These are phyloP conservation scores for Lycia hirtaria DNA, from an alignment of 2,888 invertebrate species.

Conservation along the genomic window DNA sequence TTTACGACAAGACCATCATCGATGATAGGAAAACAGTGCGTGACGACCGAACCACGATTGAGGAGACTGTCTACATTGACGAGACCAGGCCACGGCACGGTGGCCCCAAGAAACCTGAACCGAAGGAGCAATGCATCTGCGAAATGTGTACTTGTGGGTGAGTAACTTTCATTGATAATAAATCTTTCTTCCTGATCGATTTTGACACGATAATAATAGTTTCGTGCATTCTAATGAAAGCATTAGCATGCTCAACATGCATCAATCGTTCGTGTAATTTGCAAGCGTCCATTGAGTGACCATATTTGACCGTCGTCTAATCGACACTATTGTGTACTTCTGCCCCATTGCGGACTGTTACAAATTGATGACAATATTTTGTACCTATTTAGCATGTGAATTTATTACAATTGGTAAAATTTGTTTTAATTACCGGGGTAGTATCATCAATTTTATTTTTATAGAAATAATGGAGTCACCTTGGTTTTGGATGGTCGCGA, in stretches of 20 bases:
- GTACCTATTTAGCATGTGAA: conserved; percentile 18
- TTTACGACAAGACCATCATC: conserved; percentile 77
- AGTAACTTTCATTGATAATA: conserved; percentile 66
- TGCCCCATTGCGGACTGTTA: conserved; percentile 27
- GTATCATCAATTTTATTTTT: background rate
- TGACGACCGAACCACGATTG: conserved; percentile 72
- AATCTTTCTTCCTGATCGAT: conserved; percentile 7
- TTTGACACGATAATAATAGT: conserved; percentile 36
- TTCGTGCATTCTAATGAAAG: conserved; percentile 15
- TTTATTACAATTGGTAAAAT: conserved; percentile 10
- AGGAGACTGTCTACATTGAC: conserved; percentile 70
- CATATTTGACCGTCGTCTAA: conserved; percentile 42
- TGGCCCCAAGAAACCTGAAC: conserved; percentile 78
- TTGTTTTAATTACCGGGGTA: background rate
- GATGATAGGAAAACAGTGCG: conserved; percentile 78
- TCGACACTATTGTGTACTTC: conserved; percentile 47
- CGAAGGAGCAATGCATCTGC: conserved; percentile 94
- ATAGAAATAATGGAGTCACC: background rate
- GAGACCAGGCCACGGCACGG: conserved; percentile 71
- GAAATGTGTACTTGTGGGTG: conserved; percentile 97
- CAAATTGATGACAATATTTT: conserved; percentile 31
- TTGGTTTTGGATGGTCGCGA: background rate
- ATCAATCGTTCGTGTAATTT: conserved; percentile 35
- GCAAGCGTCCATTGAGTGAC: conserved; percentile 32
- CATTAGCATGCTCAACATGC: conserved; percentile 24